Base-by-base conservation (phyloP, 2,888 invertebrate species). In the Oligia strigilis region DNA sequence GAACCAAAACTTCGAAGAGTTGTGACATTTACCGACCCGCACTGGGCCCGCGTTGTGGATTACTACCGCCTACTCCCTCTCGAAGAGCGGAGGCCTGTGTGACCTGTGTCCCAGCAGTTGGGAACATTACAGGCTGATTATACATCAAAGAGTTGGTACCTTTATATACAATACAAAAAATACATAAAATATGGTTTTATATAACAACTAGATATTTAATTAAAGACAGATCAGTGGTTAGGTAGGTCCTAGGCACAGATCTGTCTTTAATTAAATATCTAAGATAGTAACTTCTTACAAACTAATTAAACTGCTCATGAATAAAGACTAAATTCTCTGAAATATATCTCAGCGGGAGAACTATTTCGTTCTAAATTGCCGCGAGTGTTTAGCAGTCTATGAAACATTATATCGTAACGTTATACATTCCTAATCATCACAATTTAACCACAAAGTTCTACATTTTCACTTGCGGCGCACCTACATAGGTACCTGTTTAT, bases 341-440 rank as follows among this genome's bases (percentile, higher is more conserved):
- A 87, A 88, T 84, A 88, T 84, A 85, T 83, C 85, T 82, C 79
- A 23, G 76, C 64, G 73, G 82, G 83, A 84, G 77, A 87, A 83
- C 74, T 87, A 81, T 88, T 84, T 85, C 84, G 78, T 85, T 80
- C 76, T 84, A 89, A 89, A 87, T 87, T 88, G 81, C 85, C 87
- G 90, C 87, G 85, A 88, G 83, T 83, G 74, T 86, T 86, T 76
- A 77, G 73, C 72, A 86, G 85, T 90, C 88, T 90, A 92, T 92
- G 89, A 84, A 89, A 89, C 77, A 52, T 77, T 83, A 91, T 92
- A 90, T 84, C 75, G 93, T 93, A 93, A 93, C 88, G 74, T 82
- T 81, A 93, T 88, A 92, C 92, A 84, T 90, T 92, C 89, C 90
- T 93, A 93, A 92, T 93, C 92, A 93, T 93, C 91, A 90, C 91